A percentile compares a stretch with the other conserved stretches of the same genome.
phyloP scores from a whole-genome alignment of 1,140 invertebrate genomes.

The Thaumatotibia leucotreta region DNA sequence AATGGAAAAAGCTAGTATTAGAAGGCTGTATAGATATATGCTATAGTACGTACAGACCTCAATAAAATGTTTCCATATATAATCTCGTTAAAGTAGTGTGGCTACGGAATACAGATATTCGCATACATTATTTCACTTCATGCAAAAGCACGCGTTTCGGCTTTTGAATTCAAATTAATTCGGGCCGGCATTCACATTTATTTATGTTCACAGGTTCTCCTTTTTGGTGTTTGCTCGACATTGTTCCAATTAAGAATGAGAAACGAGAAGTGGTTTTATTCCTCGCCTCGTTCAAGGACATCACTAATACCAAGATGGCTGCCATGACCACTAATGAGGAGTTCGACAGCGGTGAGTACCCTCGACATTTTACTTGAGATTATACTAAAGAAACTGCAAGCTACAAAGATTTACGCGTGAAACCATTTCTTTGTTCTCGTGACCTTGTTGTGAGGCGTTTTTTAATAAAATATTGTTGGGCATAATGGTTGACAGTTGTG shows the following conservation, averaged over 20 bases:
- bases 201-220: slow-evolving; percentile 83
- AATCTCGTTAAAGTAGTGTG: neutral
- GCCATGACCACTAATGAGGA: slow-evolving; percentile 87
- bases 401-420: slow-evolving; percentile 17
- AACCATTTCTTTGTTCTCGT: slow-evolving; percentile 24
- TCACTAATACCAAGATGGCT: slow-evolving; percentile 92
- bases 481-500: slow-evolving; percentile 28
- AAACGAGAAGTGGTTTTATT: slow-evolving; percentile 97
- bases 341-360: slow-evolving; percentile 87
- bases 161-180: slow-evolving; percentile 20
- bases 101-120: neutral
- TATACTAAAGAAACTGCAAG: slow-evolving; percentile 30
- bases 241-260: slow-evolving; percentile 99
- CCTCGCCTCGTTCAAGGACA: slow-evolving; percentile 97
- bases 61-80: neutral
- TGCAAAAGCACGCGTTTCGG: slow-evolving; percentile 10
- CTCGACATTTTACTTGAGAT: slow-evolving; percentile 21
- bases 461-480: slow-evolving; percentile 14
- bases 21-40: too few relatives aligned
- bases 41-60: too few relatives aligned
- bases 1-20: too few relatives aligned
- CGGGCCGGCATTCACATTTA: slow-evolving; percentile 25
- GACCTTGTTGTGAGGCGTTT: slow-evolving; percentile 21
- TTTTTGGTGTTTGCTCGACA: slow-evolving; percentile 98
- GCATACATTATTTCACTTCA: slow-evolving; percentile 15